Percentiles rank a stretch among this genome's conserved stretches.
Evolutionary conservation across 2,797 vertebrate species (phyloP).

Genomic region (Cryptoblepharus egeriae): DNA sequence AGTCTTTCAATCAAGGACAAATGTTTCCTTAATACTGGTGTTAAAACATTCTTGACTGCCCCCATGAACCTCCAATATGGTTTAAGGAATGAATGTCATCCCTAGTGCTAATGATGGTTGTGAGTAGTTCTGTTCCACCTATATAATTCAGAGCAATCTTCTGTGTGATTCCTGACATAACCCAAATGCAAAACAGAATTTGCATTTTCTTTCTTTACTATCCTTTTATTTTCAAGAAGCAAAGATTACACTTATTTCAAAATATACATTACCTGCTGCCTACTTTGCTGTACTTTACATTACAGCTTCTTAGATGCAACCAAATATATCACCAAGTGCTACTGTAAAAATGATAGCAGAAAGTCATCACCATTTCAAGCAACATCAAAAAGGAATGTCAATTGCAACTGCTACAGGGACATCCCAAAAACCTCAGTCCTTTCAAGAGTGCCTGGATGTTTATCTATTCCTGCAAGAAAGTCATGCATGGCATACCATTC

Average conservation of each 20-base stretch:
- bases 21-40: constrained; percentile 3
- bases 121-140: not conserved
- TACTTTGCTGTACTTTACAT: not conserved
- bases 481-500: constrained; percentile 87
- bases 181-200: constrained; percentile 2
- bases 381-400: constrained; percentile 19
- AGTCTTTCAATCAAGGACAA: not conserved
- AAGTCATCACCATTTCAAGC: constrained; percentile 25
- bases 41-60: not conserved
- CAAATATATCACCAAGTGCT: constrained; percentile 48
- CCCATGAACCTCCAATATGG: not conserved
- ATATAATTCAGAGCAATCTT: not conserved
- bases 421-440: constrained; percentile 44
- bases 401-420: constrained; percentile 17
- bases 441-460: constrained; percentile 72
- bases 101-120: not conserved
- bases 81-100: not conserved
- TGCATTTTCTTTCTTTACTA: constrained; percentile 14
- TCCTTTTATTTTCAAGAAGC: not conserved
- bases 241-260: not conserved
- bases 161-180: constrained; percentile 8
- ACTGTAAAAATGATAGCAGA: constrained; percentile 27
- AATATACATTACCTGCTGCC: constrained; percentile 1
- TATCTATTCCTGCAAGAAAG: constrained; percentile 76
- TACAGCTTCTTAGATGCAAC: not conserved